Percentiles rank a stretch among this genome's conserved stretches.
Conservation (phyloP, 2,113 vertebrate species). For the Syngnathus floridae region DNA sequence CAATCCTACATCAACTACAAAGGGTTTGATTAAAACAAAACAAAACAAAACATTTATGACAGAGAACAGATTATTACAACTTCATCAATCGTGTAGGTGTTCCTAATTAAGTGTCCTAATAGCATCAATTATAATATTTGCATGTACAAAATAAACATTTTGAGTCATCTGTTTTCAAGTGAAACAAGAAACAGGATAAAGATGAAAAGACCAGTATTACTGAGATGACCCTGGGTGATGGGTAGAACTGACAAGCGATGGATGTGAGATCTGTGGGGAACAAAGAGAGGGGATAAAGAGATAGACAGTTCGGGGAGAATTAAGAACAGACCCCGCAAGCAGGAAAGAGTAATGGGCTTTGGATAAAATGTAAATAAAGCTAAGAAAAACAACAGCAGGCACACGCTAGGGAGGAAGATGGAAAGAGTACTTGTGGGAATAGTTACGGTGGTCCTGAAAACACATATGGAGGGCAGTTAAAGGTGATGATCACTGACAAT, state of each 20-base stretch:
- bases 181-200: slow-evolving; percentile 12
- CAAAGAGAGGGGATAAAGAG: slow-evolving; percentile 20
- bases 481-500: background rate
- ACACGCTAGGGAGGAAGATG: background rate
- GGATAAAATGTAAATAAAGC: slow-evolving; percentile 2
- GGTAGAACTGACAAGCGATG: background rate
- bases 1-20: background rate
- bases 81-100: background rate
- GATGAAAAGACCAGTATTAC: slow-evolving; percentile 3
- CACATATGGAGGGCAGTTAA: background rate
- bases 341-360: background rate
- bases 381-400: background rate
- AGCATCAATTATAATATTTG: background rate
- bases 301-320: slow-evolving; percentile 13
- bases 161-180: background rate
- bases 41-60: background rate
- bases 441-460: background rate
- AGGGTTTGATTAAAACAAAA: background rate
- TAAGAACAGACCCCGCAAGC: slow-evolving; percentile 3
- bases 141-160: background rate
- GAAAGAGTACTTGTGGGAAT: background rate
- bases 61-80: background rate
- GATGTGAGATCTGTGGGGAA: background rate
- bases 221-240: slow-evolving; percentile 4
- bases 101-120: background rate